These are phyloP conservation scores for Disparrhopalites patrizii DNA, from an alignment of 2,888 invertebrate genomes.

Conservation along the genomic window DNA sequence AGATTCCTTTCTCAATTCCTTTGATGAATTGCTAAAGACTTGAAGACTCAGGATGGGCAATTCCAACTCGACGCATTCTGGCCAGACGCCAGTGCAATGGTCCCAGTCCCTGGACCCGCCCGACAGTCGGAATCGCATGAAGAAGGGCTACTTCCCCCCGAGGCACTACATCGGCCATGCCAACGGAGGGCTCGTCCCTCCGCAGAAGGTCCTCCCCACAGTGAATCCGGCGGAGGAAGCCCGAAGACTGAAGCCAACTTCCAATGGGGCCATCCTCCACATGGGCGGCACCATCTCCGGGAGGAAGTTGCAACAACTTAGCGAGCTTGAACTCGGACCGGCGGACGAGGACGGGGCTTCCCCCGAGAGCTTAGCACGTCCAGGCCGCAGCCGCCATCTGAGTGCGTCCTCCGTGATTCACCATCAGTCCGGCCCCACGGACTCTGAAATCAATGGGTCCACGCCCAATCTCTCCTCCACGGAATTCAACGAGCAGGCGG, in stretches of 20 bases:
- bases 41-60: conserved; percentile 22
- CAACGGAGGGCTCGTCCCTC: conserved; percentile 33
- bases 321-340: conserved; percentile 26
- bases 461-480: conserved; percentile 40
- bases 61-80: conserved; percentile 16
- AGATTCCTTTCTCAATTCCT: too few species aligned
- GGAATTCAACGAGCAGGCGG: conserved; percentile 16
- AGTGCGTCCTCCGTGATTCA: conserved; percentile 34
- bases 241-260: conserved; percentile 68
- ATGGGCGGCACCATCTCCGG: conserved; percentile 79
- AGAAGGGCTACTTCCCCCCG: conserved; percentile 42
- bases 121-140: conserved; percentile 43
- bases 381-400: conserved; percentile 37
- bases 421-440: background rate
- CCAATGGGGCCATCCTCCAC: conserved; percentile 77
- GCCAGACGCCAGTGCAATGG: conserved; percentile 13
- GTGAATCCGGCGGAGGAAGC: conserved; percentile 52
- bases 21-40: too few species aligned
- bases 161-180: conserved; percentile 36
- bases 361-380: conserved; percentile 30
- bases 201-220: conserved; percentile 45
- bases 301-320: conserved; percentile 58
- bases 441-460: conserved; percentile 12
- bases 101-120: conserved; percentile 40
- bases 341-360: background rate